These are phyloP conservation scores for Adelphocoris suturalis DNA, from an alignment of 2,888 invertebrate species.

Conservation along the genomic window DNA sequence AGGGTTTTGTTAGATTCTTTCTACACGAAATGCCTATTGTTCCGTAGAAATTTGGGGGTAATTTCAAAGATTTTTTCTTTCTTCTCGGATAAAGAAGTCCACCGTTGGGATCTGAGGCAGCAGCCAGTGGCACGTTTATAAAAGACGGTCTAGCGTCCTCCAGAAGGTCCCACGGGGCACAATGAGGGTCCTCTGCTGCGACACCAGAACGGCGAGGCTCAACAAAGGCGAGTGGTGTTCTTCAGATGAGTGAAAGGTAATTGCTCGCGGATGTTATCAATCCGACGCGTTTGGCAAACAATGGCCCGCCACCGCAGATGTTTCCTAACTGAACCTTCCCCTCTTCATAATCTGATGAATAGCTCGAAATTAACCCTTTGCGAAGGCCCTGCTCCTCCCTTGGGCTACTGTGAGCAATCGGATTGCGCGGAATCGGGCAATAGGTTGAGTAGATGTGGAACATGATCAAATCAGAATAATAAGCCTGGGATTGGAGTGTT, in stretches of 20 bases:
- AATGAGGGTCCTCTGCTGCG: conserved; percentile 15
- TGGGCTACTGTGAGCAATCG: conserved; percentile 41
- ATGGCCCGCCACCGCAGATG: conserved; percentile 42
- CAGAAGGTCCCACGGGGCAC: conserved; percentile 53
- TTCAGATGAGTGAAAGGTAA: conserved; percentile 62
- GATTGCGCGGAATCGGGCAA: conserved; percentile 5
- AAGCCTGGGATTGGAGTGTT: no score
- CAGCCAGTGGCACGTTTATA: conserved; percentile 26
- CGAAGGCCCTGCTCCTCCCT: neutral
- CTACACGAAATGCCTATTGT: conserved; percentile 1
- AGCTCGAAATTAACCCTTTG: conserved; percentile 47
- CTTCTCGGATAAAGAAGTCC: conserved; percentile 31
- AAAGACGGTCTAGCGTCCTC: conserved; percentile 41
- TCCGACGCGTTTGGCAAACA: conserved; percentile 51
- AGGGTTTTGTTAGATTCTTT: neutral
- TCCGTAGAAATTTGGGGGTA: conserved; percentile 12
- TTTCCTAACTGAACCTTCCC: conserved; percentile 42
- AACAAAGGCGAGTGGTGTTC: conserved; percentile 47
- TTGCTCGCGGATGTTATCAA: conserved; percentile 63
- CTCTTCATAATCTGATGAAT: conserved; percentile 48
- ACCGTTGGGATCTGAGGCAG: neutral
- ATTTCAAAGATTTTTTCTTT: conserved; percentile 26
- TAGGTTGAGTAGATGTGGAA: neutral
- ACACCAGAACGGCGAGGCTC: conserved; percentile 26
- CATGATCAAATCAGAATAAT: no score